These are phyloP conservation scores for Dioctria linearis DNA, from an alignment of 2,888 invertebrate species.

Conservation along the genomic window DNA sequence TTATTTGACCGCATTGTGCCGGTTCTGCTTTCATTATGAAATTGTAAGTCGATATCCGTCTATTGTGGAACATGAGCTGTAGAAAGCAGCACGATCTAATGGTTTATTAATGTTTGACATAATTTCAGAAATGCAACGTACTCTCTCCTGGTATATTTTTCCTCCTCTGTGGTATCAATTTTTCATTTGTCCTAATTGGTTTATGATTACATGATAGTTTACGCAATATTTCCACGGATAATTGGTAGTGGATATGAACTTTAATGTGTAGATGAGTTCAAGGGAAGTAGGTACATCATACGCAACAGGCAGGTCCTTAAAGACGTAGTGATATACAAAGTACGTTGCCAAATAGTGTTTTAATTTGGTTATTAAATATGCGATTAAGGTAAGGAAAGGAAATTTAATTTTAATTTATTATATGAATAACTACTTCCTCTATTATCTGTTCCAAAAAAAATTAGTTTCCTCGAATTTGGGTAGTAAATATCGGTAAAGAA, in stretches of 20 bases:
- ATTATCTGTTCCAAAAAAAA: too few relatives aligned
- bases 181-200: constrained; percentile 42
- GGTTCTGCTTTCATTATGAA: constrained; percentile 21
- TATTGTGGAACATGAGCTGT: constrained; percentile 12
- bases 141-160: not conserved
- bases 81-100: constrained; percentile 39
- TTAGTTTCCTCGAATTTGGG: too few relatives aligned
- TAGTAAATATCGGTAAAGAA: too few relatives aligned
- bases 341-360: too few relatives aligned
- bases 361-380: too few relatives aligned
- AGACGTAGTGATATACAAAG: too few relatives aligned
- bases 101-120: constrained; percentile 52
- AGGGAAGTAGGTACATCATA: too few relatives aligned
- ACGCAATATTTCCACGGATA: not conserved
- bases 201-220: constrained; percentile 48
- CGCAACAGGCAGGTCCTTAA: too few relatives aligned
- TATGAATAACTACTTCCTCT: too few relatives aligned
- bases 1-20: constrained; percentile 52
- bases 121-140: constrained; percentile 4
- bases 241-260: not conserved
- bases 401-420: too few relatives aligned
- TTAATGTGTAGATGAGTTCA: not conserved
- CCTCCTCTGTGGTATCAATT: constrained; percentile 36
- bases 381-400: too few relatives aligned
- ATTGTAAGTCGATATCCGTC: constrained; percentile 36